Percentiles rank a stretch among this genome's conserved stretches.
Conservation (phyloP, 2,113 vertebrate genomes). For the Neolamprologus ventralis region DNA sequence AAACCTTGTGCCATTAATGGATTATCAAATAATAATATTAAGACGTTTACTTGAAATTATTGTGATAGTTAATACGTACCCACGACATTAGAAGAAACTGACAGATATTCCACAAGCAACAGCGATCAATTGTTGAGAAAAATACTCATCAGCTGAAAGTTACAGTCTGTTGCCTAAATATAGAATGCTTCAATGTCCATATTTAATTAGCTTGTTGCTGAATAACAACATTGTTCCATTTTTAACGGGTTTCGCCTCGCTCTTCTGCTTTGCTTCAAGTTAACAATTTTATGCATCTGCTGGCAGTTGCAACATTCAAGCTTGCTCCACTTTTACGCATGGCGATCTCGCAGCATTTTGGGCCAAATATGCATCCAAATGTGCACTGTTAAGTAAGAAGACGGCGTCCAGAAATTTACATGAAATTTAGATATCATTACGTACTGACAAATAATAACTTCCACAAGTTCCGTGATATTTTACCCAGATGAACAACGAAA, state of each 20-base stretch:
- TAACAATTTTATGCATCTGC: neutral
- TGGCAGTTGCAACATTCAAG: neutral
- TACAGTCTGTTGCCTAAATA: neutral
- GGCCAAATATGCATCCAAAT: neutral
- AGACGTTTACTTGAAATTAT: neutral
- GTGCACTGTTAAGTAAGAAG: neutral
- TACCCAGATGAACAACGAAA: neutral
- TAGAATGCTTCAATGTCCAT: neutral
- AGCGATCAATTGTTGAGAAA: neutral
- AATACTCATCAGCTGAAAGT: neutral
- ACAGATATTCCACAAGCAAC: neutral
- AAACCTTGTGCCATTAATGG: neutral
- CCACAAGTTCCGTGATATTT: neutral
- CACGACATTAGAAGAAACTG: neutral
- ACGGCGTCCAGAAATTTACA: neutral
- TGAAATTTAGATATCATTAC: neutral
- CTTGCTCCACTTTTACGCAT: slow-evolving; percentile 37
- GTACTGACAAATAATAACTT: neutral
- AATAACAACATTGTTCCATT: neutral
- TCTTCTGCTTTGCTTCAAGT: neutral
- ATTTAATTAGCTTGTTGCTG: neutral
- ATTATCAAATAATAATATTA: neutral
- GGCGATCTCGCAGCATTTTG: neutral
- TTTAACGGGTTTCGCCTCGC: neutral
- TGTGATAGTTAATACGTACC: neutral